A percentile compares a stretch with the other conserved stretches of the same genome.
These are phyloP conservation scores for Atta colombica DNA, from an alignment of 1,140 invertebrate species.

Conservation along the genomic window DNA sequence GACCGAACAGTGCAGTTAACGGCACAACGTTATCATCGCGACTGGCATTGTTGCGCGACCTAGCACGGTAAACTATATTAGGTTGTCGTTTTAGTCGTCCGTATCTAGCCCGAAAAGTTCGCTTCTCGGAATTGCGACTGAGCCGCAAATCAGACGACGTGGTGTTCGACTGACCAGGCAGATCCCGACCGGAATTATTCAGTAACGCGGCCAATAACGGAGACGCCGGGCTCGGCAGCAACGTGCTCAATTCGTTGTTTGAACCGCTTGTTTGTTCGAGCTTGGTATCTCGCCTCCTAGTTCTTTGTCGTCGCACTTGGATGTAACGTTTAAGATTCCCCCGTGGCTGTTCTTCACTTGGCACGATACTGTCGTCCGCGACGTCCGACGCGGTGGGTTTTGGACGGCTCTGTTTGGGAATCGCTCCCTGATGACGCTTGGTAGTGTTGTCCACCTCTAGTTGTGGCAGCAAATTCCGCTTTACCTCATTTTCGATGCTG, in stretches of 20 bases:
- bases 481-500: constrained; percentile 87
- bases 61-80: constrained; percentile 47
- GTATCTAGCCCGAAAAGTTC: constrained; percentile 61
- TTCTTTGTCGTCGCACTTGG: constrained; percentile 86
- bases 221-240: constrained; percentile 88
- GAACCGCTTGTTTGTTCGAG: constrained; percentile 88
- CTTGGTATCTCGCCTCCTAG: constrained; percentile 79
- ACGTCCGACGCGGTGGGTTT: constrained; percentile 67
- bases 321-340: constrained; percentile 81
- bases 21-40: constrained; percentile 79
- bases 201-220: constrained; percentile 89
- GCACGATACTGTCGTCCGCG: constrained; percentile 59
- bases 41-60: constrained; percentile 67
- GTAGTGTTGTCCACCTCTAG: constrained; percentile 76
- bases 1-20: constrained; percentile 78
- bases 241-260: constrained; percentile 89
- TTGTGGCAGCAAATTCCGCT: constrained; percentile 82
- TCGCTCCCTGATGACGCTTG: constrained; percentile 89
- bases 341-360: constrained; percentile 47
- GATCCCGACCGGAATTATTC: constrained; percentile 88
- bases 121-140: constrained; percentile 57
- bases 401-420: constrained; percentile 89
- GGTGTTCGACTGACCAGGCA: constrained; percentile 76
- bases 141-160: constrained; percentile 65
- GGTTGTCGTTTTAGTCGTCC: constrained; percentile 67